Conservation (phyloP, 2,888 invertebrate species). For the Phoenoteleia sp. region DNA sequence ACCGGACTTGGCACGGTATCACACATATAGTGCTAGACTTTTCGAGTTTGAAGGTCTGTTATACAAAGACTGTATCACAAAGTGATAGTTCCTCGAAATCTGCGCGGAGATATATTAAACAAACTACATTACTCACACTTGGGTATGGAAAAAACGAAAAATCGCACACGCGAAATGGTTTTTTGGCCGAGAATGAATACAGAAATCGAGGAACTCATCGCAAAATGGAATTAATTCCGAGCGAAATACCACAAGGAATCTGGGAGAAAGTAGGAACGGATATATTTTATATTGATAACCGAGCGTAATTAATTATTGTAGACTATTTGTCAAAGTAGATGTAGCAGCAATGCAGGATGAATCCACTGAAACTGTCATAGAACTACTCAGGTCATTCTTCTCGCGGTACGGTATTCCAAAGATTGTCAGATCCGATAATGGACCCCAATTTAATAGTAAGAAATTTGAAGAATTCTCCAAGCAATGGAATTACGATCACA, state of each 20-base stretch:
- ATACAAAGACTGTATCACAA: too few relatives aligned
- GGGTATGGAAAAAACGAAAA: too few relatives aligned
- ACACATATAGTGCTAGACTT: too few relatives aligned
- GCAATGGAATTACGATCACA: constrained; percentile 23
- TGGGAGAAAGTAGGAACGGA: constrained; percentile 62
- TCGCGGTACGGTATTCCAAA: constrained; percentile 71
- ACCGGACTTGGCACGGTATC: too few relatives aligned
- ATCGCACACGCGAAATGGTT: too few relatives aligned
- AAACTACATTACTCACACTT: too few relatives aligned
- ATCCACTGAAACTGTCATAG: constrained; percentile 24
- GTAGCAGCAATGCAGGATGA: constrained; percentile 22
- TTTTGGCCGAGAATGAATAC: too few relatives aligned
- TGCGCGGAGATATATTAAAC: too few relatives aligned
- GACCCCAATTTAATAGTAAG: constrained; percentile 45
- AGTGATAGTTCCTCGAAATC: too few relatives aligned
- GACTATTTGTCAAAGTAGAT: constrained; percentile 69
- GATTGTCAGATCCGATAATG: constrained; percentile 70
- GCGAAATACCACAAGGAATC: constrained; percentile 52
- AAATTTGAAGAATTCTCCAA: constrained; percentile 29
- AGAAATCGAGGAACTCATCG: too few relatives aligned
- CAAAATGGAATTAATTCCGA: constrained; percentile 35
- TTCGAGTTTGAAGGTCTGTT: too few relatives aligned
- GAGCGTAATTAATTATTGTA: constrained; percentile 38
- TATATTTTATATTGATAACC: constrained; percentile 46
- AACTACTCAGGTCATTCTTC: constrained; percentile 69